Evolutionary conservation across 2,113 vertebrate species (phyloP).

Genomic region (Channa maculata): DNA sequence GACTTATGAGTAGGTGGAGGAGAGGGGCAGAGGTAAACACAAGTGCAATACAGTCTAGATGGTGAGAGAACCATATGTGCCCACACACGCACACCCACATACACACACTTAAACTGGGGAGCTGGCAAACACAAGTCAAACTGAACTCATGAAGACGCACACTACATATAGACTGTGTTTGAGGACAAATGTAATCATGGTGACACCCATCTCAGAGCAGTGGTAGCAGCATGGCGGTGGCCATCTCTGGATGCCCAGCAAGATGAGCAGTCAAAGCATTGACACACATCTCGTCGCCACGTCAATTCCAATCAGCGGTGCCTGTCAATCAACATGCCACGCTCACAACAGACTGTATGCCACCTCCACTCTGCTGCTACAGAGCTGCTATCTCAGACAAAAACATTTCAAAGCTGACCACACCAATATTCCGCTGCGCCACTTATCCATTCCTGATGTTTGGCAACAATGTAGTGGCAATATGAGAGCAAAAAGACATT

Average conservation of each 20-base stretch:
- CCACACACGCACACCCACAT: constrained; percentile 32
- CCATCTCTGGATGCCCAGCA: constrained; percentile 69
- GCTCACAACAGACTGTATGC: constrained; percentile 55
- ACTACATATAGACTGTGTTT: constrained; percentile 38
- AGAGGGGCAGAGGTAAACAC: constrained; percentile 72
- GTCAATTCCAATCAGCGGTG: constrained; percentile 84
- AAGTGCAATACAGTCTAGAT: constrained; percentile 64
- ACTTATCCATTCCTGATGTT: constrained; percentile 29
- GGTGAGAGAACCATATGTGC: constrained; percentile 45
- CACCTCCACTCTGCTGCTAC: constrained; percentile 42
- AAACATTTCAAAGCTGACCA: constrained; percentile 61
- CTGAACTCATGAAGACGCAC: constrained; percentile 21
- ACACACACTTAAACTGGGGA: constrained; percentile 12
- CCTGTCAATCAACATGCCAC: constrained; percentile 70
- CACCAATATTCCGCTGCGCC: constrained; percentile 48
- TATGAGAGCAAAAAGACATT: constrained; percentile 33
- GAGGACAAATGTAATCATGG: constrained; percentile 74
- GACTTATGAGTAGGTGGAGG: constrained; percentile 72
- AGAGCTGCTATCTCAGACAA: constrained; percentile 67
- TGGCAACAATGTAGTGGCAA: constrained; percentile 26
- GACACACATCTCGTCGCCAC: constrained; percentile 81
- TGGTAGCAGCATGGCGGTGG: constrained; percentile 59
- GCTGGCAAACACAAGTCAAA: constrained; percentile 35
- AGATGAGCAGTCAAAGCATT: constrained; percentile 84
- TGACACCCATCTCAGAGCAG: constrained; percentile 70